phyloP scores from a whole-genome alignment of 2,113 vertebrate species.

The Lepus timidus region DNA sequence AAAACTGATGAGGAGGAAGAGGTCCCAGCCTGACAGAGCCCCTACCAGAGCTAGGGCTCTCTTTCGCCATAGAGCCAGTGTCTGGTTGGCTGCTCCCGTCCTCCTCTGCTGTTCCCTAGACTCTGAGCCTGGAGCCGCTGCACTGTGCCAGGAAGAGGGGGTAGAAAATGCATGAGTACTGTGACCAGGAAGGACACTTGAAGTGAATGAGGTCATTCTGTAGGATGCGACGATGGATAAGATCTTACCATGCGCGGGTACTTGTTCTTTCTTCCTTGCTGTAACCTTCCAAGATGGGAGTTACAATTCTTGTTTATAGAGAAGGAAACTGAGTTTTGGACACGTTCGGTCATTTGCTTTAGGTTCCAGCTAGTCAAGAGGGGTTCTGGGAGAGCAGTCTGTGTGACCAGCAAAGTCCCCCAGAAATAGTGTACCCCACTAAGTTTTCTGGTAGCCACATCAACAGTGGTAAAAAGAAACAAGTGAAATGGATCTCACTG shows the following conservation, averaged over 20 bases:
- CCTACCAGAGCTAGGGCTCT: background rate
- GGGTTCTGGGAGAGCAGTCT: background rate
- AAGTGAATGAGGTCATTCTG: background rate
- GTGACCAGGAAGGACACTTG: background rate
- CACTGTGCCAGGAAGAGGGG: background rate
- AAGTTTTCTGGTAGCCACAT: background rate
- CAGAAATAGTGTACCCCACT: background rate
- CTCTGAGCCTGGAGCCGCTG: background rate
- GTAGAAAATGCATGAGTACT: background rate
- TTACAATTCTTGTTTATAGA: background rate
- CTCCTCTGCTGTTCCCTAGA: background rate
- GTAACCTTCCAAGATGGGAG: background rate
- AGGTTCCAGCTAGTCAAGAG: background rate
- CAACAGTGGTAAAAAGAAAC: slow-evolving; percentile 14
- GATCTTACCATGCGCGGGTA: background rate
- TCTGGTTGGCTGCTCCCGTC: background rate
- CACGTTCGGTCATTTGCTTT: background rate
- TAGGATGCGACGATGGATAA: background rate
- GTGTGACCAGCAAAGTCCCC: background rate
- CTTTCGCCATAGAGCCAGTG: background rate
- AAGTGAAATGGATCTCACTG: background rate
- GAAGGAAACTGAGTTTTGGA: slow-evolving; percentile 1
- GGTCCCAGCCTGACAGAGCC: fast-evolving
- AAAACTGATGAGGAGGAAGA: background rate
- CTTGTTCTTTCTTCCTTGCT: background rate